Evolutionary conservation across 92 coral and sea anemone genomes (phyloP).

Genomic region (Phymanthus crucifer): DNA sequence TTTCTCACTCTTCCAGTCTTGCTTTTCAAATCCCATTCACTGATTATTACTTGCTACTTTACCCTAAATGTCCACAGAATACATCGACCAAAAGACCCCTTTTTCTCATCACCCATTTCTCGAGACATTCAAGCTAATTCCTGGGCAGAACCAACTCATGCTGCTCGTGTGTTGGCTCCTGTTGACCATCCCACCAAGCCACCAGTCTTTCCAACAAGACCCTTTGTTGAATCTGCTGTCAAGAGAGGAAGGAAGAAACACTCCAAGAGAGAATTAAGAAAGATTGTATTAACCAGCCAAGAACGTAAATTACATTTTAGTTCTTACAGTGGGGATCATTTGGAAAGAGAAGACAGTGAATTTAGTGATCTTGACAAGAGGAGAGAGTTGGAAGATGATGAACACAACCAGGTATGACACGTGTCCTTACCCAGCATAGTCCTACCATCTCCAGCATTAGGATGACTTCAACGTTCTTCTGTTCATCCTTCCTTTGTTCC

Average conservation of each 20-base stretch:
- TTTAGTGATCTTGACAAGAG: background rate
- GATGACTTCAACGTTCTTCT: too few species aligned
- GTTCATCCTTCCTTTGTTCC: too few species aligned
- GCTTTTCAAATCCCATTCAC: background rate
- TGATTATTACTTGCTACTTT: background rate
- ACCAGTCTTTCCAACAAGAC: conserved; percentile 10
- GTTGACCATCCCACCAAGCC: conserved; percentile 40
- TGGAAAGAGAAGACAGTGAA: conserved; percentile 2
- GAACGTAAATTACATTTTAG: conserved; percentile 10
- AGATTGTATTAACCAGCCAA: conserved; percentile 3
- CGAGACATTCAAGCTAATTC: background rate
- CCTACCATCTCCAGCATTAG: too few species aligned
- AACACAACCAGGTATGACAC: background rate
- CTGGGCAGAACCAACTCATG: background rate
- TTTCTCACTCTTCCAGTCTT: background rate
- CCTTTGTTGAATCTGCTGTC: conserved; percentile 30
- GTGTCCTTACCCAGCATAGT: too few species aligned
- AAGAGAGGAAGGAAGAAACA: conserved; percentile 20
- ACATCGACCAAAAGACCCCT: background rate
- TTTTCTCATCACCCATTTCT: background rate
- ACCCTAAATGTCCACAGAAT: background rate
- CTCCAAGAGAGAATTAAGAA: conserved; percentile 8
- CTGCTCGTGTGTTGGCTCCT: conserved; percentile 33
- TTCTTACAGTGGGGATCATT: background rate
- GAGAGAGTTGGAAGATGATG: background rate